These are phyloP conservation scores for Octomys mimax DNA, from an alignment of 2,797 vertebrate genomes.

Conservation along the genomic window DNA sequence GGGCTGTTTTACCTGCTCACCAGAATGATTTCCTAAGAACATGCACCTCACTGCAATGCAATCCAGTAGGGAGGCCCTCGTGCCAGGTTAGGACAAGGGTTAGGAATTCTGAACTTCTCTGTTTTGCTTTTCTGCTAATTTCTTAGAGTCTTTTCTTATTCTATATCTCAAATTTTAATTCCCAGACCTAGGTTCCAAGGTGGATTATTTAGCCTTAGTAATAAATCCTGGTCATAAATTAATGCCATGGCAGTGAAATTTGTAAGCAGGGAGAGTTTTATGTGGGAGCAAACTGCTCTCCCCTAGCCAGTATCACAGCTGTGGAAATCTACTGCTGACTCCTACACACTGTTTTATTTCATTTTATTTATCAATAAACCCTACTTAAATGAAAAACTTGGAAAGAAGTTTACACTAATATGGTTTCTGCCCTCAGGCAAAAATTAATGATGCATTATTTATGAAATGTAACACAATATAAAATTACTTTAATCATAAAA, in stretches of 20 bases:
- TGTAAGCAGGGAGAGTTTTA: neutral
- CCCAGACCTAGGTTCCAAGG: neutral
- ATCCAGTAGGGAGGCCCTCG: neutral
- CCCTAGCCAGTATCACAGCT: neutral
- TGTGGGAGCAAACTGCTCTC: neutral
- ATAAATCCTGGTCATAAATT: conserved; percentile 11
- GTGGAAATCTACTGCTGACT: conserved; percentile 5
- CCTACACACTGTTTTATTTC: neutral
- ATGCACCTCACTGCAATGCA: neutral
- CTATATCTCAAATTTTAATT: neutral
- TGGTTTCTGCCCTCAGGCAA: conserved; percentile 54
- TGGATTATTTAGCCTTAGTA: conserved; percentile 37
- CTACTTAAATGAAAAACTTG: conserved; percentile 55
- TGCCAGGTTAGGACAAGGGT: neutral
- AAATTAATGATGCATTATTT: conserved; percentile 56
- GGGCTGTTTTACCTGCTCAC: neutral
- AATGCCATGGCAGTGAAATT: conserved; percentile 11
- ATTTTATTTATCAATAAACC: conserved; percentile 62
- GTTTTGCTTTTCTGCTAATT: neutral
- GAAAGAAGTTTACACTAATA: conserved; percentile 51
- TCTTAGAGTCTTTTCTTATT: neutral
- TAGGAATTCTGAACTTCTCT: neutral
- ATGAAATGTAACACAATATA: conserved; percentile 40
- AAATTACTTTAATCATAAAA: conserved; percentile 62
- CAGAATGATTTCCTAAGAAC: conserved; percentile 2